Evolutionary conservation across 2,113 vertebrate genomes (phyloP).

Genomic region (Herpetotheres cachinnans): DNA sequence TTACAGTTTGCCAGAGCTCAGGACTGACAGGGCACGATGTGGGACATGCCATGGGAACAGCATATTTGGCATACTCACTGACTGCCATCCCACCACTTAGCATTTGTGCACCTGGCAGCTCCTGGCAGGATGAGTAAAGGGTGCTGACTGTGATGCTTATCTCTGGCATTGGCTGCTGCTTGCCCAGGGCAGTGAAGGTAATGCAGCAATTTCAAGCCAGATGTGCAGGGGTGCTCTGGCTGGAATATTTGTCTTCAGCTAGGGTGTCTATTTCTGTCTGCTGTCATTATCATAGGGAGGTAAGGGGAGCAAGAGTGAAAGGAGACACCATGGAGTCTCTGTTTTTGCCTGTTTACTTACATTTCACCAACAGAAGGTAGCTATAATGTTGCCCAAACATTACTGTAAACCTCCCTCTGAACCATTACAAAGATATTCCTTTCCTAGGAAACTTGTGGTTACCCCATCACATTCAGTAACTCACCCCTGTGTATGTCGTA

Average conservation of each 20-base stretch:
- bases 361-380: not conserved
- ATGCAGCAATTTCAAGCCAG: not conserved
- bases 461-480: not conserved
- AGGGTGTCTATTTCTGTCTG: not conserved
- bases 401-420: not conserved
- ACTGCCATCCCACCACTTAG: not conserved
- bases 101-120: not conserved
- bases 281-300: not conserved
- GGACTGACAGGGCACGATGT: not conserved
- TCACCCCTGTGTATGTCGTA: not conserved
- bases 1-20: not conserved
- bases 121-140: accelerated
- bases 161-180: accelerated
- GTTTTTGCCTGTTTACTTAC: not conserved
- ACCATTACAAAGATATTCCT: not conserved
- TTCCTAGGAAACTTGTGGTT: not conserved
- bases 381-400: not conserved
- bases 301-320: not conserved
- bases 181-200: not conserved
- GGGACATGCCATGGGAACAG: not conserved
- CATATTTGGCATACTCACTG: not conserved
- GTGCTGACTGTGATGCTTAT: not conserved
- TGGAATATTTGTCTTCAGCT: not conserved
- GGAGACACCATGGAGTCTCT: not conserved
- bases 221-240: not conserved